Base-by-base conservation (phyloP, 2,797 vertebrate species). In the Dendrocincla fuliginosa region DNA sequence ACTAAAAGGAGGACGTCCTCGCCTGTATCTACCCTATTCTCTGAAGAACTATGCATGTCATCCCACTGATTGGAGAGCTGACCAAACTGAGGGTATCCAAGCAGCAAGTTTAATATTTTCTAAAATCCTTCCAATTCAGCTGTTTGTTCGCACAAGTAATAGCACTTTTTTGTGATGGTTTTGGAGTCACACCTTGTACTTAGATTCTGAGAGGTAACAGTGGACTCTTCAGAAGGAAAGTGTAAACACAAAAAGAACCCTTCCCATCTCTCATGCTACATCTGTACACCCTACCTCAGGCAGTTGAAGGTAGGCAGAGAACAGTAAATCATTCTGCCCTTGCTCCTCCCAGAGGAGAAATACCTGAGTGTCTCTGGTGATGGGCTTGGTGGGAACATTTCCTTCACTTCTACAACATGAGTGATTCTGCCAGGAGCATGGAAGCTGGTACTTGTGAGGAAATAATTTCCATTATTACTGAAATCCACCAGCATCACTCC, bases 161-260 rank as follows among this genome's bases (percentile, higher is more conserved):
- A 35, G 32, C 11, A 16, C 15, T 57, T 28, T 28, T 44, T 67
- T 77, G 20, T 33, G 28, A 41, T 23, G 7, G 16, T 55, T 85
- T 77, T 83, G 68, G 50, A 93, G 57, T 59, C 53, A 59, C 42
- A 47, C 1, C 4, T 33, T 1, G 2, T 39, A n/a, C 56, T 52
- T 44, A 35, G 25, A 55, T 1, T 6, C 39, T 49, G 39, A 88
- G 64, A 53, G 20, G 64, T 44, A 75, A 84, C 16, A 79, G 53
- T 82, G 59, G 80, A 88, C 46, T 93, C 1, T 6, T 44, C 55
- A 52, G 42, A 39, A 69, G 55, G 47, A 59, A 20, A 91, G 46
- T 32, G 55, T 71, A 91, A 93, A 91, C 87, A 89, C 73, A 89
- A 80, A 92, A 96, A 94, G 84, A 94, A 84, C 55, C 49, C 89